phyloP scores from a whole-genome alignment of 2,888 invertebrate genomes.

The Amphipyra tragopoginis region DNA sequence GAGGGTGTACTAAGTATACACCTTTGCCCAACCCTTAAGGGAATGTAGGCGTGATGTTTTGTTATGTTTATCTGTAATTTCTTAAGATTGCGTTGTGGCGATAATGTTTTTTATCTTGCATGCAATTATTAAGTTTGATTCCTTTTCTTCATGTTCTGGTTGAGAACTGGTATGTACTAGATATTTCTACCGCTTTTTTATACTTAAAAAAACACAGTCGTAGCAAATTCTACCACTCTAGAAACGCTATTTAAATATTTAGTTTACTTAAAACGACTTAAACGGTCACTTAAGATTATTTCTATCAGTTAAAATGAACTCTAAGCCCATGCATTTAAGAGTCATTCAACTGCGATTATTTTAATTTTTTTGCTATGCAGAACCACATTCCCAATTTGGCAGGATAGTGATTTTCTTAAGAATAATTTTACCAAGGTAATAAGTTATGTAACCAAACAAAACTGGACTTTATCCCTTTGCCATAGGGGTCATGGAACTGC shows the following conservation, averaged over 20 bases:
- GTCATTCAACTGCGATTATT: conserved; percentile 42
- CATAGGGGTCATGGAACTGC: conserved; percentile 50
- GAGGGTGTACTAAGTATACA: too few species aligned
- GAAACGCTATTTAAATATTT: conserved; percentile 33
- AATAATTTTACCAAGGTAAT: conserved; percentile 43
- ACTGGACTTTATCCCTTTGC: conserved; percentile 52
- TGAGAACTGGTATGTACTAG: conserved; percentile 5
- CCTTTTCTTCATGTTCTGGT: conserved; percentile 11
- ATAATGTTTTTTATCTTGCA: too few species aligned
- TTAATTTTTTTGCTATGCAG: conserved; percentile 58
- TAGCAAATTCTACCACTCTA: conserved; percentile 32
- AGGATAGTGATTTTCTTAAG: conserved; percentile 68
- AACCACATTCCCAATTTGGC: conserved; percentile 73
- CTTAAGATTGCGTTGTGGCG: too few species aligned
- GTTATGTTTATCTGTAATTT: too few species aligned
- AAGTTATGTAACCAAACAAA: conserved; percentile 35
- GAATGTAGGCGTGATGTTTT: too few species aligned
- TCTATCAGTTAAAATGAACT: conserved; percentile 27
- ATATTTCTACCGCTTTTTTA: conserved; percentile 6
- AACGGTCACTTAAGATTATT: conserved; percentile 7
- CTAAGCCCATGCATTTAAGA: conserved; percentile 19
- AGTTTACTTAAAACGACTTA: conserved; percentile 31
- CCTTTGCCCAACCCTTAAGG: too few species aligned
- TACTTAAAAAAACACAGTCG: not conserved
- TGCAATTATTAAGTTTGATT: not conserved